Percentiles rank a stretch among this genome's conserved stretches.
Evolutionary conservation across 2,113 vertebrate genomes (phyloP).

Genomic region (Micromys minutus): DNA sequence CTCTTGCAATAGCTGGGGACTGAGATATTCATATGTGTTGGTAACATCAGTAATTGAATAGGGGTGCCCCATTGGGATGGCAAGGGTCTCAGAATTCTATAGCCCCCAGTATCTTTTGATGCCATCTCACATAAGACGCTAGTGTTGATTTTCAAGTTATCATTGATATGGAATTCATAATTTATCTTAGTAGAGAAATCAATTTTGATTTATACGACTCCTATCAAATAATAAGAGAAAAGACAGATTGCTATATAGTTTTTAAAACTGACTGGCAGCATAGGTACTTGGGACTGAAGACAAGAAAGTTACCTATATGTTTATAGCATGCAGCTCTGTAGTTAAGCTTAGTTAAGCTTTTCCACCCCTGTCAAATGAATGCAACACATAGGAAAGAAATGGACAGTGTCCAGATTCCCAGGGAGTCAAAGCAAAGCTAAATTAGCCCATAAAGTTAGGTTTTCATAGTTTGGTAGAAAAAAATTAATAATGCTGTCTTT

Average conservation of each 20-base stretch:
- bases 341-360: no score
- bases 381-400: background rate
- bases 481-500: background rate
- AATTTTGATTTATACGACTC: background rate
- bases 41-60: background rate
- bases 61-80: fast-evolving
- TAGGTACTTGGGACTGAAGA: background rate
- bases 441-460: background rate
- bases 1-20: background rate
- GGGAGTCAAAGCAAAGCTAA: background rate
- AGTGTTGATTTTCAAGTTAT: background rate
- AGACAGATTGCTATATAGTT: background rate
- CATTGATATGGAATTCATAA: background rate
- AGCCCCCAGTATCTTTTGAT: no score
- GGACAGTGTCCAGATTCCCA: background rate
- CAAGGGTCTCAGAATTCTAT: background rate
- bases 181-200: background rate
- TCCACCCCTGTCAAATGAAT: background rate
- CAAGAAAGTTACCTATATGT: background rate
- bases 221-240: background rate
- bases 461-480: background rate
- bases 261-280: background rate
- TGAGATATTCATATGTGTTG: background rate
- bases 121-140: background rate
- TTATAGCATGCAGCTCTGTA: background rate